A percentile compares a stretch with the other conserved stretches of the same genome.
phyloP scores from a whole-genome alignment of 2,113 vertebrate species.

The Salvelinus namaycush region DNA sequence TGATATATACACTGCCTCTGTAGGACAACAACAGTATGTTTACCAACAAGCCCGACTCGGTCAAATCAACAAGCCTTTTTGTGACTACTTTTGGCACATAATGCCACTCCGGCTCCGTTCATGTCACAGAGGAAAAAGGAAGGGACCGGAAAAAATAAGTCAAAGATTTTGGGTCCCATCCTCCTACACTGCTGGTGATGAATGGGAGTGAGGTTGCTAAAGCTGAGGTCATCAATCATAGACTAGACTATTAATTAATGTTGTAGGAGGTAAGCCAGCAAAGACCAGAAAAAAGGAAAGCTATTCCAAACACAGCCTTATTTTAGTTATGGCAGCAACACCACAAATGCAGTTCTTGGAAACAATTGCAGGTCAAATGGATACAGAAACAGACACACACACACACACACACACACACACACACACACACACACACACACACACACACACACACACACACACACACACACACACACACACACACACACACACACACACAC shows the following conservation, averaged over 20 bases:
- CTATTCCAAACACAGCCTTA: slow-evolving; percentile 7
- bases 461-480: neutral
- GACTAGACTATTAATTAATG: slow-evolving; percentile 75
- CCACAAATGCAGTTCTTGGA: slow-evolving; percentile 26
- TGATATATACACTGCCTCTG: slow-evolving; percentile 48
- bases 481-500: slow-evolving; percentile 1
- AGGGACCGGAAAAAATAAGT: slow-evolving; percentile 25
- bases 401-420: neutral
- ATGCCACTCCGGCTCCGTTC: slow-evolving; percentile 11
- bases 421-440: neutral
- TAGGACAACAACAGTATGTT: slow-evolving; percentile 24
- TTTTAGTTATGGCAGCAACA: slow-evolving; percentile 26
- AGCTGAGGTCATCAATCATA: slow-evolving; percentile 74
- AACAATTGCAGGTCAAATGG: slow-evolving; percentile 20
- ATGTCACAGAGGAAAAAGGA: slow-evolving; percentile 38
- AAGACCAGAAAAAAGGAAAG: slow-evolving; percentile 56
- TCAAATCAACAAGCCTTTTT: slow-evolving; percentile 33
- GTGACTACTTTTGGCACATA: slow-evolving; percentile 28
- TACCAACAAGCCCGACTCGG: slow-evolving; percentile 23
- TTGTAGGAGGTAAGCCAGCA: slow-evolving; percentile 69
- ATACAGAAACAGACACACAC: neutral
- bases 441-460: neutral
- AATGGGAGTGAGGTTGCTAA: slow-evolving; percentile 66
- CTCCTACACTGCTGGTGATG: slow-evolving; percentile 65
- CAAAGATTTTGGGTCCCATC: slow-evolving; percentile 54